Evolutionary conservation across 1,140 invertebrate genomes (phyloP).

Genomic region (Leucophenga varia): DNA sequence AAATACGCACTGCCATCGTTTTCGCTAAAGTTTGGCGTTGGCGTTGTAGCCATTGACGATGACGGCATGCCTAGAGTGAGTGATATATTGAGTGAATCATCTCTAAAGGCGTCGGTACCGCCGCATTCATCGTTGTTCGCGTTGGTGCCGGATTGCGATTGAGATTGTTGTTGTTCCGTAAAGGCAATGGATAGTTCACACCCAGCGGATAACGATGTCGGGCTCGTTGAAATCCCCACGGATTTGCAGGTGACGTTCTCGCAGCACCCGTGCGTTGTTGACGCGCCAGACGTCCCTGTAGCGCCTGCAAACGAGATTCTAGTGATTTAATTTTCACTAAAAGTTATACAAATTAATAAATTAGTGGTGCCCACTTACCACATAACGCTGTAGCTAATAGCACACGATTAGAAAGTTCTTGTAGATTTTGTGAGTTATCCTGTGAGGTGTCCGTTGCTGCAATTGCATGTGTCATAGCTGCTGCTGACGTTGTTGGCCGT

Average conservation of each 20-base stretch:
- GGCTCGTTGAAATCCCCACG: constrained; percentile 45
- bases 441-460: constrained; percentile 37
- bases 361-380: constrained; percentile 36
- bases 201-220: constrained; percentile 43
- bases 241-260: constrained; percentile 21
- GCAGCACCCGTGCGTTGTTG: constrained; percentile 16
- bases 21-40: background rate
- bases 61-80: constrained; percentile 48
- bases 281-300: constrained; percentile 42
- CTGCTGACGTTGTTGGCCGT: constrained; percentile 41
- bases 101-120: constrained; percentile 31
- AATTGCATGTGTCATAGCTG: constrained; percentile 38
- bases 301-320: constrained; percentile 55
- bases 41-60: constrained; percentile 13
- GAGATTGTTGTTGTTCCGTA: too few species aligned
- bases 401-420: constrained; percentile 30
- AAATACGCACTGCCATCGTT: too few species aligned
- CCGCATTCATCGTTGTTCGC: constrained; percentile 34
- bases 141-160: constrained; percentile 9
- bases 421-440: constrained; percentile 23
- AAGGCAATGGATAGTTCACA: constrained; percentile 44
- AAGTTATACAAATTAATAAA: background rate
- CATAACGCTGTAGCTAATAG: constrained; percentile 40
- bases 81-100: constrained; percentile 53
- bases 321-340: constrained; percentile 23